Evolutionary conservation across 2,797 vertebrate genomes (phyloP).

Genomic region (Chelon auratus): DNA sequence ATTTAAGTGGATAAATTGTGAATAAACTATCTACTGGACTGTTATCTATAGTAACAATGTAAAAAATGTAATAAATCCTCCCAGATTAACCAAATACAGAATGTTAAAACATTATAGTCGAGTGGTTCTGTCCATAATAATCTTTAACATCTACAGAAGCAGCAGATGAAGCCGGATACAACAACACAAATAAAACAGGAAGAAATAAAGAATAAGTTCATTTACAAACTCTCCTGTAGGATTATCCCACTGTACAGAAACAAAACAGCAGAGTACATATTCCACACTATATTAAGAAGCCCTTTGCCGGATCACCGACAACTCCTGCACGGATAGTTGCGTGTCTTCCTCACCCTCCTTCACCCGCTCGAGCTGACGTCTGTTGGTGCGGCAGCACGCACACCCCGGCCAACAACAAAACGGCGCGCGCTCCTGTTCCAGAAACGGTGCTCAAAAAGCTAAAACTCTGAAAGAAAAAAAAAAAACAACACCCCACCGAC

Average conservation of each 20-base stretch:
- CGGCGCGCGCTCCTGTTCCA: slow-evolving; percentile 28
- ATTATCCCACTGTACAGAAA: neutral
- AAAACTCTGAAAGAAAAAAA: slow-evolving; percentile 28
- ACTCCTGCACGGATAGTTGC: slow-evolving; percentile 64
- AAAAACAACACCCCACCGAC: slow-evolving; percentile 12
- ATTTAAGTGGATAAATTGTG: neutral
- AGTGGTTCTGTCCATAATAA: neutral
- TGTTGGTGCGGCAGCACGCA: slow-evolving; percentile 75
- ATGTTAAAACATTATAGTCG: neutral
- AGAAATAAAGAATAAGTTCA: neutral
- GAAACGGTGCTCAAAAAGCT: neutral
- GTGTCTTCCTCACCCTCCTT: slow-evolving; percentile 69
- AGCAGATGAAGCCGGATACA: slow-evolving; percentile 3
- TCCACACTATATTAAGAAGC: slow-evolving; percentile 6
- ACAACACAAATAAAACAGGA: neutral
- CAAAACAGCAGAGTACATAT: neutral
- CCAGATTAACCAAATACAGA: neutral
- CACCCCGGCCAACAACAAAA: slow-evolving; percentile 46
- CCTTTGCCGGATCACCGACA: slow-evolving; percentile 35
- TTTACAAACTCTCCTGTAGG: slow-evolving; percentile 9
- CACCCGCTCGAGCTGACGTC: slow-evolving; percentile 75
- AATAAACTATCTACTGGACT: neutral
- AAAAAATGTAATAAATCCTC: neutral
- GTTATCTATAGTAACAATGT: neutral
- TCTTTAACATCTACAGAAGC: neutral